These are phyloP conservation scores for Oryzias woworae DNA, from an alignment of 2,113 vertebrate genomes.

Conservation along the genomic window DNA sequence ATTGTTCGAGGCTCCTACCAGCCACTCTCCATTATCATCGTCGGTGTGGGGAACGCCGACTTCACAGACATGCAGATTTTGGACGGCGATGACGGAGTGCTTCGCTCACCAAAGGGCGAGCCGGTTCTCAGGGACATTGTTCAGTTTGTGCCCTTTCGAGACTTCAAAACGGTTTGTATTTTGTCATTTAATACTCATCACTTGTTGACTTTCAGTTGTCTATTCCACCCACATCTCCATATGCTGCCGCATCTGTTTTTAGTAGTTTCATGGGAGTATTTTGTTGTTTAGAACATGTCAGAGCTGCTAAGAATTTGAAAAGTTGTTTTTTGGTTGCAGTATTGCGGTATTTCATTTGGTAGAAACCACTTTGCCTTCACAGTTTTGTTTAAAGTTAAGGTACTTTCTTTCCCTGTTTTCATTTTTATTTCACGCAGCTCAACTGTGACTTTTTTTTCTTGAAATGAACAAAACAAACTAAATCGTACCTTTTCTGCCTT, in stretches of 20 bases:
- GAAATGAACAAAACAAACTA: background rate
- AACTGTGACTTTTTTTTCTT: background rate
- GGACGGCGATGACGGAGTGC: conserved; percentile 87
- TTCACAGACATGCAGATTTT: conserved; percentile 97
- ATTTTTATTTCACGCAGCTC: background rate
- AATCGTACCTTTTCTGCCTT: background rate
- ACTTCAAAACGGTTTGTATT: conserved; percentile 92
- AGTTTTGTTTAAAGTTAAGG: background rate
- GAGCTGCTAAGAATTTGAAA: too few relatives aligned
- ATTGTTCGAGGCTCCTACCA: conserved; percentile 91
- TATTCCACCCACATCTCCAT: conserved; percentile 1
- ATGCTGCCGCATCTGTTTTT: background rate
- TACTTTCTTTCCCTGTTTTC: background rate
- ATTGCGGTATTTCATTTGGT: background rate
- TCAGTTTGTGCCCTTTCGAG: conserved; percentile 94
- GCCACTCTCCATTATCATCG: conserved; percentile 95
- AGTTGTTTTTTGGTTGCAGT: background rate
- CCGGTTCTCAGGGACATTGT: conserved; percentile 91
- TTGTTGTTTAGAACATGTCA: too few relatives aligned
- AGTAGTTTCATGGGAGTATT: too few relatives aligned
- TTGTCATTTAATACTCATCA: conserved; percentile 26
- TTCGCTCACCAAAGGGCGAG: conserved; percentile 88
- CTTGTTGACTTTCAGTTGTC: conserved; percentile 13
- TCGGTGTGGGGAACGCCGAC: conserved; percentile 93
- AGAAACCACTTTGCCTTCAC: background rate